Evolutionary conservation across 2,888 invertebrate genomes (phyloP).

Genomic region (Hartigia nigra): DNA sequence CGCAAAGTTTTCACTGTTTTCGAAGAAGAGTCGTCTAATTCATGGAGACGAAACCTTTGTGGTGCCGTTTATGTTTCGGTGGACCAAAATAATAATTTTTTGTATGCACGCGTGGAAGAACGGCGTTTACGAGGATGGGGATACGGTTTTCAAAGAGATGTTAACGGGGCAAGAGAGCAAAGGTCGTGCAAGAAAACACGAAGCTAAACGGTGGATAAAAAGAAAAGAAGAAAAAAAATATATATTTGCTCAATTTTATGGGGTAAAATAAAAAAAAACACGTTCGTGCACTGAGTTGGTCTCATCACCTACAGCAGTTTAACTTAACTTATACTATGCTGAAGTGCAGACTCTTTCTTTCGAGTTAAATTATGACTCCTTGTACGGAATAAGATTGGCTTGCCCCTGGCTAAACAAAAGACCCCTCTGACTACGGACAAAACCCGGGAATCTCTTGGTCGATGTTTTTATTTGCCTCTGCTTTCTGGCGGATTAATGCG

Average conservation of each 20-base stretch:
- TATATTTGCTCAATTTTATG: slow-evolving; percentile 4
- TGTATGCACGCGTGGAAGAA: background rate
- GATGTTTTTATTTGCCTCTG: background rate
- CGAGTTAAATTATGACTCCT: slow-evolving; percentile 6
- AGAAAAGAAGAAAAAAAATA: background rate
- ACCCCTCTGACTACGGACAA: background rate
- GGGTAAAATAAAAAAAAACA: background rate
- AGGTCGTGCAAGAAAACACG: background rate
- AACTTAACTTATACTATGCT: background rate
- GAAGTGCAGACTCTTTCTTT: background rate
- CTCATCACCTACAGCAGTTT: background rate
- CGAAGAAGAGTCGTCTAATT: background rate
- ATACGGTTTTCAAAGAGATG: background rate
- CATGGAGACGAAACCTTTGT: background rate
- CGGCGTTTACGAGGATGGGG: background rate
- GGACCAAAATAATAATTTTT: background rate
- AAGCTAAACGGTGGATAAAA: background rate
- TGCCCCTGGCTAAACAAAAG: slow-evolving; percentile 4
- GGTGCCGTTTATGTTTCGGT: background rate
- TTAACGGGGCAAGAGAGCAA: background rate
- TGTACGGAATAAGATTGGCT: slow-evolving; percentile 3
- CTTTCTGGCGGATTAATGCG: background rate
- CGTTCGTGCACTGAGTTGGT: background rate
- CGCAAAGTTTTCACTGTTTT: background rate
- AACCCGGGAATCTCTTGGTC: background rate